Base-by-base conservation (phyloP, 2,888 invertebrate genomes). In the Thalpophila matura region DNA sequence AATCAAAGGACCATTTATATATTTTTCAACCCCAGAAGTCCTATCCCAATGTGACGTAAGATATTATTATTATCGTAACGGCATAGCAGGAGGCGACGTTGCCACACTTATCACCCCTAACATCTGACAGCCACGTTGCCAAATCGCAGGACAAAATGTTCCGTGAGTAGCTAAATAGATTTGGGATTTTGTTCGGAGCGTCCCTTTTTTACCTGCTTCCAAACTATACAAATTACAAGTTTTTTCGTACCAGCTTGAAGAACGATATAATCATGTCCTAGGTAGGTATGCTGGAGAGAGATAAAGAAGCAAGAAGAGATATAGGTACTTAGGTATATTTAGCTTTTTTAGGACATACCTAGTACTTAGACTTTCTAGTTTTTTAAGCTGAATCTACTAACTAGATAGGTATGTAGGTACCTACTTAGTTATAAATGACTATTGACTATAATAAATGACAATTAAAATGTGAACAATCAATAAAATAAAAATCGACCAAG, bases 111-210 rank as follows among this genome's bases (percentile, higher is more conserved):
- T 74, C 83, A 82, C 83, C 84, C 85, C 85, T 73, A 77, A 69
- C 77, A 77, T 78, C 76, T 81, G 81, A 81, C 58, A 78, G 90
- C 91, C 88, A 80, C 89, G 91, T 91, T 91, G 91, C 91, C 91
- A 88, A 87, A 85, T 86, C 84, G 85, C 74, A 59, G 67, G 72
- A 77, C 80, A 74, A 77, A 77, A 74, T 76, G 78, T 75, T 84
- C 80, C 68, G 79, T 82, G 80, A 79, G 86, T 82, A 75, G 84
- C 85, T 86, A 86, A 86, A 85, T 82, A 86, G 87, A 85, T 82
- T 83, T 82, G 81, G 82, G 83, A 84, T 82, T 82, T 74, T 72
- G 71, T 72, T 59, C 54, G 40, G 54, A 43, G 68, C 73, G 74
- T 83, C 85, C 83, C 81, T 80, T 87, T 87, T 88, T 85, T 91